Evolutionary conservation across 2,113 vertebrate genomes (phyloP), one percentile per base, ranked within the genome.

Genomic region (Dicaeum eximium): DNA sequence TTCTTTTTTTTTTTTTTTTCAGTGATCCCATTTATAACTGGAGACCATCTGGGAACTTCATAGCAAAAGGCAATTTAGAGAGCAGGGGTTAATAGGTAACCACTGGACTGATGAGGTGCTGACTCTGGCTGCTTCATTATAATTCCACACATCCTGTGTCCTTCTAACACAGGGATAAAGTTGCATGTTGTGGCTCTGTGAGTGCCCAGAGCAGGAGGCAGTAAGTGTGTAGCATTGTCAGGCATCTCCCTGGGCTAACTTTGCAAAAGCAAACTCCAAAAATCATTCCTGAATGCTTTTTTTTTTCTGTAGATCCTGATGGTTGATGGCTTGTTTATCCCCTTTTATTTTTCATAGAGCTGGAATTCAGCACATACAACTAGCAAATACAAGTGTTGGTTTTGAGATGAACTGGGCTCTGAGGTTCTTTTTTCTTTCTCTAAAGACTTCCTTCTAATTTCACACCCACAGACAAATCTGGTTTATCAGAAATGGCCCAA

Each of bases 251-350:
- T 78, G 48, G n/a, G 56, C 18, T 37, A 60, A 47, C 25, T 90
- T 70, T 62, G 60, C 35, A 81, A 48, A 88, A 53, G 23, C 16
- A 47, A 60, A 28, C 35, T 80, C 35, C 37, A 53, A 42, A 88
- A 84, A 45, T 44, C 24, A 38, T 15, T 53, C 44, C 21, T 60
- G 48, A 31, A 54, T 51, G 6, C 8, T 74, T 85, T 44, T 87
- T 13, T 74, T 85, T 44, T 87, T 13, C 51, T 45, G 31, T 42
- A 38, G 35, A 47, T 38, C 9, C 2, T 54, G 54, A 27, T 3
- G 11, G 18, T 1, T 56, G 28, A 51, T 10, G 13, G 10, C 3
- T 40, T 28, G 4, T 2, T 40, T 28, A 3, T 7, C 13, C 12
- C 15, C 9, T 7, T 31, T 51, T 48, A 51, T 40, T 23, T 53